These are phyloP conservation scores for Nemopilema nomurai DNA, from an alignment of 30 jellyfish, hydroid and myxozoan species.

Conservation along the genomic window DNA sequence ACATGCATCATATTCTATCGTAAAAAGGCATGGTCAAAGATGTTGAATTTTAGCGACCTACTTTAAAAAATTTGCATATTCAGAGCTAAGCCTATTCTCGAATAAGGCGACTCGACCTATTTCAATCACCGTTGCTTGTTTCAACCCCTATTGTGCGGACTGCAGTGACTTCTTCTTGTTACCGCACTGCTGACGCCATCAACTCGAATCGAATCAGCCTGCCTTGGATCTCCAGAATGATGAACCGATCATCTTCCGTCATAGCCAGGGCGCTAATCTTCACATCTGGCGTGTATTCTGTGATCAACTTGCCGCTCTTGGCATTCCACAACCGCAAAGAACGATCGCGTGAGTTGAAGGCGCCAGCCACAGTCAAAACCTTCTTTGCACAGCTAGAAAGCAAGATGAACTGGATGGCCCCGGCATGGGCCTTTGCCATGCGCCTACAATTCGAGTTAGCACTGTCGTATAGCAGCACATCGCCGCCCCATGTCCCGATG, in stretches of 20 bases:
- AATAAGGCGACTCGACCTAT: too few relatives aligned
- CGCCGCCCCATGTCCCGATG: slow-evolving; percentile 57
- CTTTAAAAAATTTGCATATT: too few relatives aligned
- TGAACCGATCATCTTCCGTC: slow-evolving; percentile 9
- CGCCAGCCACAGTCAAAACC: slow-evolving; percentile 66
- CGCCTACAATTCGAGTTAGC: background rate
- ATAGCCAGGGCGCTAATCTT: slow-evolving; percentile 39
- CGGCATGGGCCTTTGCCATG: slow-evolving; percentile 37
- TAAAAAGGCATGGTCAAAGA: too few relatives aligned
- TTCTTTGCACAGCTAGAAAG: slow-evolving; percentile 9
- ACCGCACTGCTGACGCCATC: background rate
- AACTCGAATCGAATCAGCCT: slow-evolving; percentile 49
- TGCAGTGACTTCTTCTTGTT: background rate
- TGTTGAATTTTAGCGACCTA: too few relatives aligned
- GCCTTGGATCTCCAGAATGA: slow-evolving; percentile 61
- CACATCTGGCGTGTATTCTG: slow-evolving; percentile 72
- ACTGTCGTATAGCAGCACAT: slow-evolving; percentile 25
- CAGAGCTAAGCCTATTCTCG: too few relatives aligned
- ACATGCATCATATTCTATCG: too few relatives aligned
- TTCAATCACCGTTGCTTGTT: too few relatives aligned
- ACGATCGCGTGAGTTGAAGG: slow-evolving; percentile 68
- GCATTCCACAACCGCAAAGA: slow-evolving; percentile 68
- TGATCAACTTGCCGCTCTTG: slow-evolving; percentile 26
- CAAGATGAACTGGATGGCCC: slow-evolving; percentile 45
- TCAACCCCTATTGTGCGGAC: too few relatives aligned